A percentile compares a stretch with the other conserved stretches of the same genome.
Evolutionary conservation across 2,888 invertebrate genomes (phyloP).

Genomic region (Lepidocyrtoides sp.): DNA sequence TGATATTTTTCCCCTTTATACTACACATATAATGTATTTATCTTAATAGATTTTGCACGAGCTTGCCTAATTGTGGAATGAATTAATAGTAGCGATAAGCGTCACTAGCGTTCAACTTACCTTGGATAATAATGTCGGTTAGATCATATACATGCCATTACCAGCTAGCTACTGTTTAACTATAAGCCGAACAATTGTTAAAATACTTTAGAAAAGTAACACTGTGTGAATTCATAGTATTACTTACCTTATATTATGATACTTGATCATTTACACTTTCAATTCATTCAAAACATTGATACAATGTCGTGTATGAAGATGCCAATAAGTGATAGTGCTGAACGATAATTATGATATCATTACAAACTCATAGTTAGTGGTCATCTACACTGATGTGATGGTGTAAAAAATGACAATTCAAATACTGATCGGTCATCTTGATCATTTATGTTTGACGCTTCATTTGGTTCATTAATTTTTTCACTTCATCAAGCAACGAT

Average conservation of each 20-base stretch:
- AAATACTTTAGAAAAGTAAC: no score
- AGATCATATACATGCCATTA: conserved; percentile 5
- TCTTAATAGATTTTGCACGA: conserved; percentile 40
- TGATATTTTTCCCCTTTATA: neutral
- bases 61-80: conserved; percentile 59
- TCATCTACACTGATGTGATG: conserved; percentile 68
- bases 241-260: no score
- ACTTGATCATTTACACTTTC: no score
- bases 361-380: conserved; percentile 9
- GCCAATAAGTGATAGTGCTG: conserved; percentile 1
- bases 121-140: neutral
- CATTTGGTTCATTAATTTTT: conserved; percentile 40
- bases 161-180: neutral
- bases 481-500: neutral
- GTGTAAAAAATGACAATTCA: conserved; percentile 63
- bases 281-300: neutral
- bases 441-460: conserved; percentile 3
- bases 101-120: neutral
- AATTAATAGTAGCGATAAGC: conserved; percentile 37
- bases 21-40: neutral
- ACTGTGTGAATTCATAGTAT: no score
- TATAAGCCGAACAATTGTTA: no score
- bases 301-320: neutral
- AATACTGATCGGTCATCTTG: conserved; percentile 32
- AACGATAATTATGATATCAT: conserved; percentile 32